phyloP scores from a whole-genome alignment of 2,888 invertebrate genomes.

The Torymus auratus region DNA sequence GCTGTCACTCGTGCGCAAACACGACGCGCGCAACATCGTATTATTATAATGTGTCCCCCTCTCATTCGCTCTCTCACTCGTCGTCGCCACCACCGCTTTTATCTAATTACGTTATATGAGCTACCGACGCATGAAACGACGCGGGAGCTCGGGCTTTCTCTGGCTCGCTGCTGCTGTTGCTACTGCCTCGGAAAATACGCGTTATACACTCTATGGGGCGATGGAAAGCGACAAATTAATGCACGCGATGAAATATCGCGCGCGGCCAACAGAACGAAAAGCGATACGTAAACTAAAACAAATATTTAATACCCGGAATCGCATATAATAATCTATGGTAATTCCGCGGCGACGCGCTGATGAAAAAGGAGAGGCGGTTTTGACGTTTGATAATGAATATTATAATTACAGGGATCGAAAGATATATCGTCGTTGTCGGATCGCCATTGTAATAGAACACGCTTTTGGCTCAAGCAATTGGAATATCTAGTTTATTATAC shows the following conservation, averaged over 20 bases:
- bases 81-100: conserved; percentile 22
- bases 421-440: too few species aligned
- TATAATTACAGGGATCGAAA: too few species aligned
- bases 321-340: conserved; percentile 22
- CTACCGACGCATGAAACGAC: conserved; percentile 37
- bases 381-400: too few species aligned
- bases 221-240: conserved; percentile 51
- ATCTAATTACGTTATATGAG: conserved; percentile 50
- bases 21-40: conserved; percentile 14
- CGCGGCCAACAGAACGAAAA: conserved; percentile 16
- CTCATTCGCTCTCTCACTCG: too few species aligned
- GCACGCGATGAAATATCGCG: conserved; percentile 45
- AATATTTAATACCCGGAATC: conserved; percentile 34
- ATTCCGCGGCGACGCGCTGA: too few species aligned
- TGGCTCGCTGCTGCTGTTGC: too few species aligned
- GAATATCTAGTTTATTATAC: too few species aligned
- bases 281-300: conserved; percentile 39
- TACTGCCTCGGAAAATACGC: not conserved
- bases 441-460: too few species aligned
- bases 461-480: too few species aligned
- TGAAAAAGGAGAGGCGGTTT: too few species aligned
- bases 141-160: not conserved
- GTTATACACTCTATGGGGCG: not conserved
- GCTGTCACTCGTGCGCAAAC: conserved; percentile 23
- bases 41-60: conserved; percentile 33